A percentile compares a stretch with the other conserved stretches of the same genome.
These are phyloP conservation scores for Cremastinae sp. DNA, from an alignment of 2,888 invertebrate species.

Conservation along the genomic window DNA sequence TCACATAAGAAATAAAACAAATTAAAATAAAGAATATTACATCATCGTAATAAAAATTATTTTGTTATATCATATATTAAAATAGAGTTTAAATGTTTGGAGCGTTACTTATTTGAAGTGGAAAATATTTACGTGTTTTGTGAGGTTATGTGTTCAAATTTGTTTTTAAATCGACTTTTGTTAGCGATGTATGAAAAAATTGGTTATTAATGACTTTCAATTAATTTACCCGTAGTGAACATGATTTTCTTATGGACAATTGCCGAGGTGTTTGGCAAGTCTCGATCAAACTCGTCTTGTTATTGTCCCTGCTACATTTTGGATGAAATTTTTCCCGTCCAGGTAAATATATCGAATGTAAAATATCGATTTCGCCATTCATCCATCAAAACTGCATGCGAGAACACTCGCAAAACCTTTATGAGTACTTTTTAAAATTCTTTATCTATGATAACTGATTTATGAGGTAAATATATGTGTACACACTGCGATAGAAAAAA, in stretches of 20 bases:
- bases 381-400: neutral
- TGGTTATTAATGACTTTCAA: neutral
- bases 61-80: no score
- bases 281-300: conserved; percentile 1
- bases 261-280: conserved; percentile 35
- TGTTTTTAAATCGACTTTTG: neutral
- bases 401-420: neutral
- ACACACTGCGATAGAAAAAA: no score
- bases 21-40: no score
- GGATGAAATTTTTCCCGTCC: conserved; percentile 17
- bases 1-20: neutral
- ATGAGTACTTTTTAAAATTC: no score
- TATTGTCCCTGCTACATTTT: conserved; percentile 49
- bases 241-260: conserved; percentile 61
- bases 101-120: no score
- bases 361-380: conserved; percentile 12
- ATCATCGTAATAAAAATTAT: no score
- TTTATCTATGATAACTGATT: no score
- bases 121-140: no score
- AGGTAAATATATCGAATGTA: conserved; percentile 4
- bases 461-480: no score
- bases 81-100: no score
- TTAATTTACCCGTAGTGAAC: conserved; percentile 72
- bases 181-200: neutral
- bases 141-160: conserved; percentile 45